phyloP scores from a whole-genome alignment of 2,797 vertebrate species.

The Mus minutoides region DNA sequence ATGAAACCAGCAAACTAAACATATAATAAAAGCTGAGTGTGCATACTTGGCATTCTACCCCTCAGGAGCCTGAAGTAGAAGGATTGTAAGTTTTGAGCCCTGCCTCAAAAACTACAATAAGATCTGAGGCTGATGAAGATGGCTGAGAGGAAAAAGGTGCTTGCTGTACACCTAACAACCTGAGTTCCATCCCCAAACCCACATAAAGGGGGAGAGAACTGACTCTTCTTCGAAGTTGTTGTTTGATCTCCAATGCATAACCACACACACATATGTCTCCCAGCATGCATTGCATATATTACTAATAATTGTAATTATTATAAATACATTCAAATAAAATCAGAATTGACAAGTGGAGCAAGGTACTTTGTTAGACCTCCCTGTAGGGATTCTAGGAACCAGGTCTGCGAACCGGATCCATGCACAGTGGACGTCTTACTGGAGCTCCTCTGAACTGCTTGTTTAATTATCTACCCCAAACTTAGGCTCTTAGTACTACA shows the following conservation, averaged over 20 bases:
- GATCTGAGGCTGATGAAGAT: not conserved
- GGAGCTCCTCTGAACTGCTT: not conserved
- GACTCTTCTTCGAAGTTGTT: not conserved
- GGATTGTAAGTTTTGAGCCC: not conserved
- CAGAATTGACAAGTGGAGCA: not conserved
- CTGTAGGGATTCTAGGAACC: not conserved
- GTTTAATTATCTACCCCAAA: not conserved
- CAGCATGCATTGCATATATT: not conserved
- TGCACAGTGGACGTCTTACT: not conserved
- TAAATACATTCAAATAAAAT: not conserved
- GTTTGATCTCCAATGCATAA: not conserved
- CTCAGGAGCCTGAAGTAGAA: not conserved
- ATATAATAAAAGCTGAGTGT: not conserved
- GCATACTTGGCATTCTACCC: not conserved
- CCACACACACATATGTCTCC: not conserved
- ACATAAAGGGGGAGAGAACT: not conserved
- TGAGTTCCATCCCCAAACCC: not conserved
- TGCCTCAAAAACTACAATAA: not conserved
- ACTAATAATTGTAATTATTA: not conserved
- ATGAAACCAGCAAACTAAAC: not conserved
- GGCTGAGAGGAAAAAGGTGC: not conserved
- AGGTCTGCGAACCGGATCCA: constrained; percentile 33
- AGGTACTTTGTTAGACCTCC: not conserved
- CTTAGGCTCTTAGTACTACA: not conserved
- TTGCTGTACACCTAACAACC: not conserved